A percentile compares a stretch with the other conserved stretches of the same genome.
Evolutionary conservation across 2,113 vertebrate species (phyloP).

Genomic region (Rousettus leschenaultii): DNA sequence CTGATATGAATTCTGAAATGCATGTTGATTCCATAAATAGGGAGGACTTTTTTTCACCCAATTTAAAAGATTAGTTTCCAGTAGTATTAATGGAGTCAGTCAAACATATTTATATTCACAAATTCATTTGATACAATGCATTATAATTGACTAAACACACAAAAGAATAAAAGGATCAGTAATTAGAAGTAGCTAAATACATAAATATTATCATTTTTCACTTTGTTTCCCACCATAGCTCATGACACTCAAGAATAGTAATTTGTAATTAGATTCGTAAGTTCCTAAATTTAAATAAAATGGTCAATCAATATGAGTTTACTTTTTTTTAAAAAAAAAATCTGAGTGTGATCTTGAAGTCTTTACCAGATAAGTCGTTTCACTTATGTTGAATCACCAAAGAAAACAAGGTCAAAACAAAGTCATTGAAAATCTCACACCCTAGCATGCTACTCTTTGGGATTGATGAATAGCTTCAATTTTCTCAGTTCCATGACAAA

Average conservation of each 20-base stretch:
- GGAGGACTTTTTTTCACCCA: accelerated
- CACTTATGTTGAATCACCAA: constrained; percentile 23
- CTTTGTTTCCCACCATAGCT: not conserved
- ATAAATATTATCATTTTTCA: not conserved
- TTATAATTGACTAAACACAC: not conserved
- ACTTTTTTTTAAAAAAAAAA: not conserved
- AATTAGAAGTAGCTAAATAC: not conserved
- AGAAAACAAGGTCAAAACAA: constrained; percentile 57
- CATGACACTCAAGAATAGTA: not conserved
- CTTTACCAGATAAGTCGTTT: not conserved
- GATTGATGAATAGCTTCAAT: constrained; percentile 71
- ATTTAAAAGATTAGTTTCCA: not conserved
- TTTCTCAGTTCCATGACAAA: constrained; percentile 67
- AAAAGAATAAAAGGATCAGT: not conserved
- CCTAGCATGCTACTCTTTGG: constrained; percentile 18
- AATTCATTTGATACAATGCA: not conserved
- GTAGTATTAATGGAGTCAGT: not conserved
- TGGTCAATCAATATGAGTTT: not conserved
- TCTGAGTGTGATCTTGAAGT: constrained; percentile 24
- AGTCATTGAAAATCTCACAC: constrained; percentile 42
- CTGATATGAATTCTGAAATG: not conserved
- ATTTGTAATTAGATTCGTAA: not conserved
- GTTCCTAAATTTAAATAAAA: not conserved
- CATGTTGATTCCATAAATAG: not conserved
- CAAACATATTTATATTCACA: not conserved